Evolutionary conservation across 2,797 vertebrate genomes (phyloP).

Genomic region (Hybognathus amarus): DNA sequence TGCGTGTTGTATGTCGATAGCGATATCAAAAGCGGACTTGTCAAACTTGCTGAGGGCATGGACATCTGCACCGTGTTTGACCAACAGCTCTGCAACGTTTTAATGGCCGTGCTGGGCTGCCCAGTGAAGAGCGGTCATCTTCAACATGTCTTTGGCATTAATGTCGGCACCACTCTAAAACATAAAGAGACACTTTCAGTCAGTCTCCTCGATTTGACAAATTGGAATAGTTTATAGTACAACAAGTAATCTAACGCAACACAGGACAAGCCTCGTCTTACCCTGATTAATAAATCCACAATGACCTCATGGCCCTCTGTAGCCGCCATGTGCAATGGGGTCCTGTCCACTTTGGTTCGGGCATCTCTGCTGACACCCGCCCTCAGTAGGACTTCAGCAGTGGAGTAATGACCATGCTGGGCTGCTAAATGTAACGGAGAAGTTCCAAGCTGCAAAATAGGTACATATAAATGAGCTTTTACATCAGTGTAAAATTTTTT

Average conservation of each 20-base stretch:
- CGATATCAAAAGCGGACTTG: slow-evolving; percentile 91
- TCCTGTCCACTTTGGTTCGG: slow-evolving; percentile 93
- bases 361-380: slow-evolving; percentile 92
- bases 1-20: slow-evolving; percentile 85
- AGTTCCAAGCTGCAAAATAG: slow-evolving; percentile 81
- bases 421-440: slow-evolving; percentile 92
- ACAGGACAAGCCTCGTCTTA: slow-evolving; percentile 52
- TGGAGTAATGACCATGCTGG: slow-evolving; percentile 91
- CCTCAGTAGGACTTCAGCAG: slow-evolving; percentile 88
- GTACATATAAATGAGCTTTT: neutral
- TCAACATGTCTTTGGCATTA: slow-evolving; percentile 93
- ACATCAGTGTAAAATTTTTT: neutral
- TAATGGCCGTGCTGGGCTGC: slow-evolving; percentile 86
- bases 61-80: slow-evolving; percentile 87
- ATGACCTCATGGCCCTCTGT: slow-evolving; percentile 86
- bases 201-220: too few species aligned
- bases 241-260: neutral
- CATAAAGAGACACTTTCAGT: neutral
- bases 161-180: slow-evolving; percentile 90
- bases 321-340: slow-evolving; percentile 92
- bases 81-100: slow-evolving; percentile 79
- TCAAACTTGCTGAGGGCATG: slow-evolving; percentile 90
- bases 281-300: slow-evolving; percentile 90
- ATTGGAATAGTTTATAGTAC: neutral
- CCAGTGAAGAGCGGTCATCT: slow-evolving; percentile 95